Evolutionary conservation across 2,113 vertebrate species (phyloP).

Genomic region (Rhombomys opimus): DNA sequence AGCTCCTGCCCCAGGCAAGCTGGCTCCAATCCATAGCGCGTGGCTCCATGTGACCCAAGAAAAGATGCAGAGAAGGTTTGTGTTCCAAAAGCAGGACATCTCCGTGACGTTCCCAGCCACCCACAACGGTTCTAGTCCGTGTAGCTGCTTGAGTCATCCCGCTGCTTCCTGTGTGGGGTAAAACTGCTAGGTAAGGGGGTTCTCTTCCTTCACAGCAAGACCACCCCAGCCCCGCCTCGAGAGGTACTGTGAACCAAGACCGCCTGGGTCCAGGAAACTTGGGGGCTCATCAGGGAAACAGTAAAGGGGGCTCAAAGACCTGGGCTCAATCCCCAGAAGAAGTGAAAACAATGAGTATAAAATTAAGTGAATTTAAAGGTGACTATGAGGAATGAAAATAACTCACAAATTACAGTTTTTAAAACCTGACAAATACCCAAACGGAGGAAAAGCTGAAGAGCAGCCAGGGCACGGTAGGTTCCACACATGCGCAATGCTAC

Average conservation of each 20-base stretch:
- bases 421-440: not conserved
- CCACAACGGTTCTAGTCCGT: not conserved
- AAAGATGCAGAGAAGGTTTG: not conserved
- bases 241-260: not conserved
- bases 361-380: not conserved
- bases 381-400: not conserved
- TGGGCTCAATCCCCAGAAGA: not conserved
- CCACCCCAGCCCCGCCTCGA: not conserved
- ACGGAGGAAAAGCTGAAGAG: not conserved
- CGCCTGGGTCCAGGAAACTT: not conserved
- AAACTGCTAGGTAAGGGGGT: not conserved
- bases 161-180: not conserved
- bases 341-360: not conserved
- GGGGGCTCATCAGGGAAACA: too few species aligned
- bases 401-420: not conserved
- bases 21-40: not conserved
- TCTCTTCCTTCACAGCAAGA: not conserved
- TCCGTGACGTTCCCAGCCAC: not conserved
- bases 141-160: too few species aligned
- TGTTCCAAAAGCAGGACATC: not conserved
- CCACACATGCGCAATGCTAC: rapidly evolving
- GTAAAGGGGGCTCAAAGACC: not conserved
- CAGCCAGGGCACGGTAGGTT: too few species aligned
- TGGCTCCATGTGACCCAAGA: not conserved
- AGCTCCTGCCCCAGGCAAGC: not conserved